These are phyloP conservation scores for Aphidius gifuensis DNA, from an alignment of 1,140 invertebrate species.

Conservation along the genomic window DNA sequence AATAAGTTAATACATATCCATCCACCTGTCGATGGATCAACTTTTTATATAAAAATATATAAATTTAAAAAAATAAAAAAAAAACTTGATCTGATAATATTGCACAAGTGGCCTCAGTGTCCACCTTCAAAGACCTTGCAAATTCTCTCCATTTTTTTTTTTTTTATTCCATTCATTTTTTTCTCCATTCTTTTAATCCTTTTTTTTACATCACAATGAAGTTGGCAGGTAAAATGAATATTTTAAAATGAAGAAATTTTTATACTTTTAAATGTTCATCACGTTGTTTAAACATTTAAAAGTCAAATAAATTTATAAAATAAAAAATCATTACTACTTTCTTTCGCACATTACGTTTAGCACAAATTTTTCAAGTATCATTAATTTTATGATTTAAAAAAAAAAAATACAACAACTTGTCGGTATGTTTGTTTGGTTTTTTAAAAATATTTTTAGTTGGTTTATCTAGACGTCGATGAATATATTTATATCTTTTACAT, in stretches of 20 bases:
- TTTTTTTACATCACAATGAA: too few species aligned
- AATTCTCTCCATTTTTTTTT: conserved; percentile 16
- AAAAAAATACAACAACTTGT: not conserved
- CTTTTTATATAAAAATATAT: too few species aligned
- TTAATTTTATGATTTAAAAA: not conserved
- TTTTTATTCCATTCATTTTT: not conserved
- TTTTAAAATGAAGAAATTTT: too few species aligned
- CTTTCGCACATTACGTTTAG: conserved; percentile 28
- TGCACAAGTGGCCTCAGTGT: conserved; percentile 1
- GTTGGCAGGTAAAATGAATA: too few species aligned
- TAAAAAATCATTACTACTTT: conserved; percentile 22
- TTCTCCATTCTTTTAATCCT: too few species aligned
- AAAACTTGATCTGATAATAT: conserved; percentile 14
- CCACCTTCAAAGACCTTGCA: conserved; percentile 15
- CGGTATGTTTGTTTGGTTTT: not conserved
- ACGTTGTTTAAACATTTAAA: not conserved
- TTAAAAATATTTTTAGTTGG: not conserved
- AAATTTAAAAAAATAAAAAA: not conserved
- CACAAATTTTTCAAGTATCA: conserved; percentile 28
- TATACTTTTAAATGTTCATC: too few species aligned
- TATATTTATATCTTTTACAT: not conserved
- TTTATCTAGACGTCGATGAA: not conserved
- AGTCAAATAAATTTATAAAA: conserved; percentile 2
- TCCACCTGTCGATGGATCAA: too few species aligned
- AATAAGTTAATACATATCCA: too few species aligned